These are phyloP conservation scores for Eurosta solidaginis DNA, from an alignment of 1,140 invertebrate species.

Conservation along the genomic window DNA sequence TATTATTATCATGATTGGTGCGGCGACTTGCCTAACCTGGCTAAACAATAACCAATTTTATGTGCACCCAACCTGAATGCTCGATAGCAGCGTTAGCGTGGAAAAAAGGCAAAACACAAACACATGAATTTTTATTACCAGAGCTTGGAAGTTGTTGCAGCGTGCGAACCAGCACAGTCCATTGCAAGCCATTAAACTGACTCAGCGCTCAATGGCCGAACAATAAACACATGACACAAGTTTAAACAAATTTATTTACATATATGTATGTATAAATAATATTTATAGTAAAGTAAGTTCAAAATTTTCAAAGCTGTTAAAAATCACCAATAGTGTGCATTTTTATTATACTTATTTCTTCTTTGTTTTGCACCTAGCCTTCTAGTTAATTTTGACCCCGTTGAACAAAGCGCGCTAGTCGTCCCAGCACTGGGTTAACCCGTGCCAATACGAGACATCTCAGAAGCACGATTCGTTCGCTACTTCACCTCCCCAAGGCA, in stretches of 20 bases:
- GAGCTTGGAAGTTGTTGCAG: neutral
- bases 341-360: no score
- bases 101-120: neutral
- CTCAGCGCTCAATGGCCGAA: neutral
- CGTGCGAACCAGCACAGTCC: neutral
- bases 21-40: slow-evolving; percentile 1
- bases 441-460: no score
- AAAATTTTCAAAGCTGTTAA: no score
- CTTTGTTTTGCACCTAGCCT: no score
- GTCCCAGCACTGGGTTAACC: no score
- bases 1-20: neutral
- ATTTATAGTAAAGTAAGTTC: no score
- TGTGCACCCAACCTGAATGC: neutral
- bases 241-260: neutral
- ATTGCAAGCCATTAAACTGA: neutral
- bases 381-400: no score
- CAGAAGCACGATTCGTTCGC: no score
- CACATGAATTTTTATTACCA: neutral
- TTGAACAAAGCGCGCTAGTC: no score
- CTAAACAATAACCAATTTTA: neutral
- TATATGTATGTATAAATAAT: no score
- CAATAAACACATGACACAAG: neutral
- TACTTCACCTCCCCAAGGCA: no score
- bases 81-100: neutral
- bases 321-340: no score